Conservation (phyloP, 2,797 vertebrate species). For the Sternarchorhynchus goeldii region DNA sequence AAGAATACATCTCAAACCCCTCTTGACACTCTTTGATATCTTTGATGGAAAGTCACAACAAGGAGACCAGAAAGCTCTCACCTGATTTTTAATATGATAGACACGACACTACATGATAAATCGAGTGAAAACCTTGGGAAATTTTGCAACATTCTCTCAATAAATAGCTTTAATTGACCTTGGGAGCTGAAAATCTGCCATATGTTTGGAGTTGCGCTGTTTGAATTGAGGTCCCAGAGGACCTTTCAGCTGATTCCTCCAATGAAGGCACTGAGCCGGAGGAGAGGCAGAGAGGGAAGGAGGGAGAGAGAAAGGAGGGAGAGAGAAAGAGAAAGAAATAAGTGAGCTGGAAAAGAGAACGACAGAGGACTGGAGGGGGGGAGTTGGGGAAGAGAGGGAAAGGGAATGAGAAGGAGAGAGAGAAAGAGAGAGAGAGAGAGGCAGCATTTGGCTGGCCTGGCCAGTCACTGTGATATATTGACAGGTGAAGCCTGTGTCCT, state of each 20-base stretch:
- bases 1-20: conserved; percentile 75
- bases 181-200: conserved; percentile 84
- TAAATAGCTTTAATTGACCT: conserved; percentile 87
- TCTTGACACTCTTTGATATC: conserved; percentile 76
- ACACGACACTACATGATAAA: conserved; percentile 76
- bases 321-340: conserved; percentile 38
- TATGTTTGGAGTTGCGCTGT: conserved; percentile 84
- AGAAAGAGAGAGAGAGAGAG: conserved; percentile 31
- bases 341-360: conserved; percentile 59
- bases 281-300: conserved; percentile 49
- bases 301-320: conserved; percentile 6
- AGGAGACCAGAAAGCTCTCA: conserved; percentile 62
- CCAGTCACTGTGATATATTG: conserved; percentile 82
- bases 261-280: conserved; percentile 64
- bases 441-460: conserved; percentile 72
- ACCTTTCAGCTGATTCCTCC: conserved; percentile 77
- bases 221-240: conserved; percentile 80
- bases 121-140: conserved; percentile 81
- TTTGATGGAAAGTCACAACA: conserved; percentile 72
- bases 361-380: conserved; percentile 60
- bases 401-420: conserved; percentile 65
- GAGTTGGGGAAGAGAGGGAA: conserved; percentile 46
- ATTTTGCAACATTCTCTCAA: conserved; percentile 81
- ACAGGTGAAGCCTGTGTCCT: conserved; percentile 87
- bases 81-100: conserved; percentile 79